phyloP scores from a whole-genome alignment of 2,113 vertebrate species.

The Solea senegalensis region DNA sequence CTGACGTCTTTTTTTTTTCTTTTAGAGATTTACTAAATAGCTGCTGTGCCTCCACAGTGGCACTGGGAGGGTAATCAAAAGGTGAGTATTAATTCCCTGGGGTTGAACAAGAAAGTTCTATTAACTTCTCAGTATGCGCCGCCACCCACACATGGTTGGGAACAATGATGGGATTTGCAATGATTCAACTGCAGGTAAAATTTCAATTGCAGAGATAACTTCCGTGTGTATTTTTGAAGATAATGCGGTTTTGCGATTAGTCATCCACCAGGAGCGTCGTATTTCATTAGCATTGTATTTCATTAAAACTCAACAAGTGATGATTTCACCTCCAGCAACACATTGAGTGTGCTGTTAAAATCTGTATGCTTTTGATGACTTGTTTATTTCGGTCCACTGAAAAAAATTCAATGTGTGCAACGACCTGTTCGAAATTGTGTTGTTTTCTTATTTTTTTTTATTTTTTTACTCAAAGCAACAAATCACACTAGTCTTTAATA shows the following conservation, averaged over 20 bases:
- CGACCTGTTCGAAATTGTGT: background rate
- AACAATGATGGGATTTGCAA: conserved; percentile 42
- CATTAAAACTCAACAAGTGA: conserved; percentile 17
- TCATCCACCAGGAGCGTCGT: conserved; percentile 6
- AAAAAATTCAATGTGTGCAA: background rate
- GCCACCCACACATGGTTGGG: conserved; percentile 30
- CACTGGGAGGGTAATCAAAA: conserved; percentile 39
- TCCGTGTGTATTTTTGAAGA: conserved; percentile 18
- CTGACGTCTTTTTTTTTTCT: no score
- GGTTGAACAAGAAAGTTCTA: conserved; percentile 30
- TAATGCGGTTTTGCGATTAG: conserved; percentile 11
- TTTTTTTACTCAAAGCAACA: background rate
- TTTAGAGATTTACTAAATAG: background rate
- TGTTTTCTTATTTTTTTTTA: background rate
- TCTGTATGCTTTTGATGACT: background rate
- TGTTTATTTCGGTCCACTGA: conserved; percentile 3
- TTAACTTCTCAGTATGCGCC: conserved; percentile 53
- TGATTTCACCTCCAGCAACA: conserved; percentile 7
- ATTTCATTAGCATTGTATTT: background rate
- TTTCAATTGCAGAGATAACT: conserved; percentile 19
- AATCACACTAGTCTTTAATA: background rate
- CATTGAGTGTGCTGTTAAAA: conserved; percentile 1
- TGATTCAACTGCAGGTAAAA: conserved; percentile 44
- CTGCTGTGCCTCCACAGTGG: conserved; percentile 16
- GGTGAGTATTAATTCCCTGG: conserved; percentile 27